Conservation (phyloP, 1,140 invertebrate genomes). For the Brachionus plicatilis region DNA sequence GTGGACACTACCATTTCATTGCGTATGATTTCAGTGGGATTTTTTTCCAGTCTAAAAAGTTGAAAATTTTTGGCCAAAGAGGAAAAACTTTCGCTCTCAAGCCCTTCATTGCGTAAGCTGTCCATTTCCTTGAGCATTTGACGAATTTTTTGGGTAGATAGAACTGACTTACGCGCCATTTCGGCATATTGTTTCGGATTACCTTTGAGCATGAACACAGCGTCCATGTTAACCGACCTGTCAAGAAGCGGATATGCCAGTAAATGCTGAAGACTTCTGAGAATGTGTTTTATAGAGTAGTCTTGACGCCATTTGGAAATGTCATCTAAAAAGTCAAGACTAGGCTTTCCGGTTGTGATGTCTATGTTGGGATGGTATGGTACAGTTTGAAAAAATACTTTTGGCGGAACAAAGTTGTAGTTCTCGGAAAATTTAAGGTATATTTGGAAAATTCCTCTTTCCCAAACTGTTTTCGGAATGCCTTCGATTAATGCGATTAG, state of each 20-base stretch:
- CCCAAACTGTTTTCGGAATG: not conserved
- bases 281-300: not conserved
- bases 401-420: conserved; percentile 4
- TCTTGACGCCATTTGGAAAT: not conserved
- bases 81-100: not conserved
- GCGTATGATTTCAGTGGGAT: not conserved
- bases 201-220: conserved; percentile 37
- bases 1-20: not conserved
- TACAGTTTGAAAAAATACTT: conserved; percentile 38
- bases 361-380: conserved; percentile 36
- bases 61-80: not conserved
- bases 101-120: not conserved
- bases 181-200: conserved; percentile 12
- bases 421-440: conserved; percentile 27
- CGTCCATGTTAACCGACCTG: conserved; percentile 28
- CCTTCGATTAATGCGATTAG: conserved; percentile 22
- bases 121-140: conserved; percentile 25
- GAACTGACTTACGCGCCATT: not conserved
- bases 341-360: conserved; percentile 13
- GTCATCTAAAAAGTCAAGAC: conserved; percentile 33
- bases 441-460: conserved; percentile 29
- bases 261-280: conserved; percentile 25
- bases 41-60: conserved; percentile 3
- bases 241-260: conserved; percentile 10
- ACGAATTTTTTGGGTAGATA: conserved; percentile 1